Conservation (phyloP, 2,113 vertebrate genomes). For the Apistogramma diplotaenia region DNA sequence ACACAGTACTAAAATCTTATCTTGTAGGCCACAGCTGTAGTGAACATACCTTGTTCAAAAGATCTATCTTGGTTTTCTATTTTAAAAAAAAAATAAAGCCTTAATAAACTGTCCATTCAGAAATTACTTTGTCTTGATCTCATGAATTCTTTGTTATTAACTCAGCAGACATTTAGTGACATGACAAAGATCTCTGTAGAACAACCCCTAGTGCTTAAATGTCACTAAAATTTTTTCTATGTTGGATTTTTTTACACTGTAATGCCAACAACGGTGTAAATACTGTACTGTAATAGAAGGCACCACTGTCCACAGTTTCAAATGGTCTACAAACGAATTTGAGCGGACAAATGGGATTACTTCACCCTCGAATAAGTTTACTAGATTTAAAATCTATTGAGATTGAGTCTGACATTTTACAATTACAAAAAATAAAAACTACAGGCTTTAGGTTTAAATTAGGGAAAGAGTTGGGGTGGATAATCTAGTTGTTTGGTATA, state of each 20-base stretch:
- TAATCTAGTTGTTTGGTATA: not conserved
- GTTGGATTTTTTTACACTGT: not conserved
- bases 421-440: not conserved
- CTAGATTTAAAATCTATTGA: not conserved
- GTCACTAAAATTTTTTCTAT: slow-evolving; percentile 6
- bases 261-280: not conserved
- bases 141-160: slow-evolving; percentile 24
- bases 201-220: slow-evolving; percentile 7
- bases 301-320: not conserved
- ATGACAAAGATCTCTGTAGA: not conserved
- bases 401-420: not conserved
- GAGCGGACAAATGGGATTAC: not conserved
- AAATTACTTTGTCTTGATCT: slow-evolving; percentile 68
- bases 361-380: not conserved
- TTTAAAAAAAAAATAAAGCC: slow-evolving; percentile 82
- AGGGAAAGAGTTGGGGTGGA: not conserved
- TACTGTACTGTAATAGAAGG: not conserved
- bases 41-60: slow-evolving; percentile 78
- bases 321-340: not conserved
- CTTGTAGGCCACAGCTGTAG: slow-evolving; percentile 78
- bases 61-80: slow-evolving; percentile 78
- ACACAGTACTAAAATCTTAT: slow-evolving; percentile 66
- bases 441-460: not conserved
- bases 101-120: slow-evolving; percentile 92
- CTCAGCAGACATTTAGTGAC: not conserved